These are phyloP conservation scores for Nebria brevicollis DNA, from an alignment of 2,888 invertebrate genomes.

Conservation along the genomic window DNA sequence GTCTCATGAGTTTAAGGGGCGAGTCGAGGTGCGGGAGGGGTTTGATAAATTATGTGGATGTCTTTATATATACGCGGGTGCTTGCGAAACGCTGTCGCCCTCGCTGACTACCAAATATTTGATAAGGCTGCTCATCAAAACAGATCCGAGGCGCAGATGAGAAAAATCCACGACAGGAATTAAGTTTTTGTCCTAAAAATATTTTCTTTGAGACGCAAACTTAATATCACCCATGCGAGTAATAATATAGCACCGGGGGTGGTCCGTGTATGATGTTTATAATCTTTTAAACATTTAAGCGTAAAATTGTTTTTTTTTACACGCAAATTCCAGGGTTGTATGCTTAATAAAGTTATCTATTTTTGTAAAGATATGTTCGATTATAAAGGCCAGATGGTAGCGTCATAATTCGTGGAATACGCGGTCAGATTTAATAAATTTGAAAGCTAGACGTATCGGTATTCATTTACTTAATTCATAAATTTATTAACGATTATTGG, in stretches of 20 bases:
- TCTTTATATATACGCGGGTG: constrained; percentile 37
- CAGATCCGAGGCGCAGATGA: constrained; percentile 40
- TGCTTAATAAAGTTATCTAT: no score
- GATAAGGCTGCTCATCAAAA: constrained; percentile 45
- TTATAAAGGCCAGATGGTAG: not conserved
- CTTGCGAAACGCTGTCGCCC: not conserved
- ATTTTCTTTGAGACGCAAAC: not conserved
- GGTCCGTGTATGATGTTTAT: no score
- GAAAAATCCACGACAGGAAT: constrained; percentile 7
- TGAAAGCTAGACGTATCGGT: not conserved
- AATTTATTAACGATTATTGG: constrained; percentile 39
- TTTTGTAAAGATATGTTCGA: not conserved
- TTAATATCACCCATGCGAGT: not conserved
- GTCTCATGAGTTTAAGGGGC: not conserved
- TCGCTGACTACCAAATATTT: constrained; percentile 38
- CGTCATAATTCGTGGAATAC: not conserved
- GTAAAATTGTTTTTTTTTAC: no score
- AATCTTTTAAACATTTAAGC: no score
- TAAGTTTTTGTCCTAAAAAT: not conserved
- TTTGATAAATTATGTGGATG: constrained; percentile 46
- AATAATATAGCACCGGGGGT: no score
- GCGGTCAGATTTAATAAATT: not conserved
- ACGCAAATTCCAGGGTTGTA: no score
- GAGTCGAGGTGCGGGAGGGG: not conserved
- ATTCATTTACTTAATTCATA: constrained; percentile 20